These are phyloP conservation scores for Cheilosia variabilis DNA, from an alignment of 2,888 invertebrate species.

Conservation along the genomic window DNA sequence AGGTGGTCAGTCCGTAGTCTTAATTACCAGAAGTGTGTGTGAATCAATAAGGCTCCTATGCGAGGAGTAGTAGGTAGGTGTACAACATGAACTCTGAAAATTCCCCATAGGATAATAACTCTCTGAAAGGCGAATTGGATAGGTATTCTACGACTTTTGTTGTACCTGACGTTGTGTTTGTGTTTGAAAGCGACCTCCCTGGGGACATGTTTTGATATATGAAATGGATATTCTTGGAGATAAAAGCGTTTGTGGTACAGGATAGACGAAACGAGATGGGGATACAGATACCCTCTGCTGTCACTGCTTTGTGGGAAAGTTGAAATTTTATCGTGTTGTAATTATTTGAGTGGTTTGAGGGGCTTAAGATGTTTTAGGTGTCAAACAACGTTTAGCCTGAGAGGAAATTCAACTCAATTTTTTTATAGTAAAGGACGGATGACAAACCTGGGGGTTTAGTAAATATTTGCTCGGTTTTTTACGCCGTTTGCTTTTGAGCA, in stretches of 20 bases:
- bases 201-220: neutral
- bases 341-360: too few relatives aligned
- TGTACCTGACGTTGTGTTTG: neutral
- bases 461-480: too few relatives aligned
- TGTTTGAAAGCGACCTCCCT: neutral
- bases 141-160: neutral
- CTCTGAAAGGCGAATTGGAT: neutral
- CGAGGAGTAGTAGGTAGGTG: neutral
- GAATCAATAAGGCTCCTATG: slow-evolving; percentile 18
- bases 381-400: too few relatives aligned
- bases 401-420: too few relatives aligned
- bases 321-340: too few relatives aligned
- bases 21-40: slow-evolving; percentile 16
- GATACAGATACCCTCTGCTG: too few relatives aligned
- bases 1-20: slow-evolving; percentile 8
- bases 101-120: slow-evolving; percentile 28
- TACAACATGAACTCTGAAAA: neutral
- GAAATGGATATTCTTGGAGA: slow-evolving; percentile 24
- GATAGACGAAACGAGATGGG: too few relatives aligned
- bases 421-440: too few relatives aligned
- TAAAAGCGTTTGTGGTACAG: neutral
- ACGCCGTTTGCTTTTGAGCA: too few relatives aligned
- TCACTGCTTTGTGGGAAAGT: too few relatives aligned
- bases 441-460: too few relatives aligned
- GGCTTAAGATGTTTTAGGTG: too few relatives aligned